phyloP scores from a whole-genome alignment of 2,113 vertebrate genomes.

The Mobula birostris region DNA sequence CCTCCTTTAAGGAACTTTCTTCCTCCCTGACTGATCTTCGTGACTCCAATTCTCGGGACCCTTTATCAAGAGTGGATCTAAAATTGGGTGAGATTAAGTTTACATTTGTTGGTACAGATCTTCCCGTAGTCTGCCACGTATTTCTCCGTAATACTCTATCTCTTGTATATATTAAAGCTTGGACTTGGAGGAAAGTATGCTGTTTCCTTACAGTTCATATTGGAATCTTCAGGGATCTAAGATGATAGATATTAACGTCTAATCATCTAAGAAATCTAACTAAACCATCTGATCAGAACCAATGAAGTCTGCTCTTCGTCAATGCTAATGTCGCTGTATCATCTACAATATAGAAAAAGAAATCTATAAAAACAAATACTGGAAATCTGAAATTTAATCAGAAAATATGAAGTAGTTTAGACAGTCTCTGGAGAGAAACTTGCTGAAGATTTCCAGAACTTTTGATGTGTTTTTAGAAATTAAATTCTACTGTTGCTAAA shows the following conservation, averaged over 20 bases:
- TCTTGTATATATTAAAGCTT: neutral
- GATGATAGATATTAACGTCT: neutral
- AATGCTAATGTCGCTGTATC: neutral
- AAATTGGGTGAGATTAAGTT: neutral
- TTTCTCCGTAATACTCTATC: neutral
- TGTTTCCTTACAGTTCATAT: no score
- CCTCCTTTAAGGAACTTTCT: constrained; percentile 17
- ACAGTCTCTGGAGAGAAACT: no score
- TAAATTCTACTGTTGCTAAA: neutral
- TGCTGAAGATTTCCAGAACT: no score
- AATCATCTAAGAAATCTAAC: neutral
- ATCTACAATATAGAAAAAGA: neutral
- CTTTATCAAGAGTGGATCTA: constrained; percentile 21
- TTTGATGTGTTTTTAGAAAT: no score
- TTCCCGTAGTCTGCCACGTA: neutral
- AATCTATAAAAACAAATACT: neutral
- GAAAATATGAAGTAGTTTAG: no score
- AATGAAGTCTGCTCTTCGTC: neutral
- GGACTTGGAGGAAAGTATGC: no score
- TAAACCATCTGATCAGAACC: neutral
- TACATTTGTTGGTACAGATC: neutral
- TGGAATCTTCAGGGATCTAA: no score
- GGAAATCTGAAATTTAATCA: no score
- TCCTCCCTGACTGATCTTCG: constrained; percentile 14
- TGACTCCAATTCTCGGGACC: neutral